A percentile compares a stretch with the other conserved stretches of the same genome.
These are phyloP conservation scores for Grammomys dolichurus DNA, from an alignment of 2,113 vertebrate species.

Conservation along the genomic window DNA sequence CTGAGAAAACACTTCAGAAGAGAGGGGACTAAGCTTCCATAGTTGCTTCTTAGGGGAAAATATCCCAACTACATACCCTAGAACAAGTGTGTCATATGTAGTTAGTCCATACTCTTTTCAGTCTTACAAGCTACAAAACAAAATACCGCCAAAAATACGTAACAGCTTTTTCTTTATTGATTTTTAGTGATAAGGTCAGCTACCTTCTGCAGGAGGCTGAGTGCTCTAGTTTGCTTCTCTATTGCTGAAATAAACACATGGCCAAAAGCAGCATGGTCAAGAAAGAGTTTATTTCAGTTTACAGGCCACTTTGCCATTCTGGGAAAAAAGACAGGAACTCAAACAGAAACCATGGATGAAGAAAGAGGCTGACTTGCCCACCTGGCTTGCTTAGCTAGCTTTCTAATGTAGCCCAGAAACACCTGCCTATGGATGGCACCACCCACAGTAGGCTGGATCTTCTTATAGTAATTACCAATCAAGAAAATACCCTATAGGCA, in stretches of 20 bases:
- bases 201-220: background rate
- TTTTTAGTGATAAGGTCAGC: background rate
- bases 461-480: background rate
- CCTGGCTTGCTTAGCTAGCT: background rate
- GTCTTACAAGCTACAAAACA: background rate
- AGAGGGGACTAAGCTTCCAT: background rate
- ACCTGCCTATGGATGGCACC: background rate
- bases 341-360: background rate
- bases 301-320: background rate
- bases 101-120: background rate
- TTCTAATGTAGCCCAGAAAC: background rate
- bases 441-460: background rate
- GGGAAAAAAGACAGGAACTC: no score
- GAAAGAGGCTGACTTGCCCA: background rate
- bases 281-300: background rate
- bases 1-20: background rate
- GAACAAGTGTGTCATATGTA: background rate
- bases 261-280: background rate
- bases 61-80: background rate
- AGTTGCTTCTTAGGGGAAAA: background rate
- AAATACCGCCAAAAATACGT: accelerated
- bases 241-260: background rate
- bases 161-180: no score
- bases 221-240: background rate
- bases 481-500: background rate